Conservation (phyloP, 2,888 invertebrate species). For the Phalera bucephala region DNA sequence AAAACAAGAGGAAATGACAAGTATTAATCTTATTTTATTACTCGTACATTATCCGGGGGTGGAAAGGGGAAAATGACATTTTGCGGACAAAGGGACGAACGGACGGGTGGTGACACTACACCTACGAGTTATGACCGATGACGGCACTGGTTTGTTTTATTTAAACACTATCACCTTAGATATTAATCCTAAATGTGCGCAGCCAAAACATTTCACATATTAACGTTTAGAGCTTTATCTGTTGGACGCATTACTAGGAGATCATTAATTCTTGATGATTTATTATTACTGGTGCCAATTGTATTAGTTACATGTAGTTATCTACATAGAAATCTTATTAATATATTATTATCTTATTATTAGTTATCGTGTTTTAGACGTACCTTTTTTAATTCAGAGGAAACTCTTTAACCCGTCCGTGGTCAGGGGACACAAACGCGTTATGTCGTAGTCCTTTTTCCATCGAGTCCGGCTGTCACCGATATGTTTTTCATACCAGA, state of each 20-base stretch:
- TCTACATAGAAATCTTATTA: too few relatives aligned
- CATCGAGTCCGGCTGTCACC: too few relatives aligned
- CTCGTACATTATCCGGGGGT: conserved; percentile 8
- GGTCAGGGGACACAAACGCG: too few relatives aligned
- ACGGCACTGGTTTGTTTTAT: conserved; percentile 15
- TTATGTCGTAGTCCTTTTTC: too few relatives aligned
- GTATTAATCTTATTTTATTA: background rate
- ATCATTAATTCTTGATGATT: conserved; percentile 3
- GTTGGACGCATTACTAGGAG: conserved; percentile 4
- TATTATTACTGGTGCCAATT: background rate
- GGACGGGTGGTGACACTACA: background rate
- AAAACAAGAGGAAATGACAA: background rate
- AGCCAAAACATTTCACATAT: conserved; percentile 23
- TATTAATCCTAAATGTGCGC: conserved; percentile 7
- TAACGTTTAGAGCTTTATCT: conserved; percentile 14
- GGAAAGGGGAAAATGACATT: conserved; percentile 7
- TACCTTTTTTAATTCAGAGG: too few relatives aligned
- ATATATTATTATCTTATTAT: too few relatives aligned
- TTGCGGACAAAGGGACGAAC: background rate
- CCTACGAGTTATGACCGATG: conserved; percentile 2
- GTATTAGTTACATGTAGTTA: background rate
- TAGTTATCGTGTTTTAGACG: too few relatives aligned
- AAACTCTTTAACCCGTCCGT: too few relatives aligned
- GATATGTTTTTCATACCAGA: too few relatives aligned
- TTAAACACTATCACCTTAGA: conserved; percentile 16